Evolutionary conservation across 2,113 vertebrate genomes (phyloP), one percentile per base, ranked within the genome.

Genomic region (Gasterosteus nipponicus): DNA sequence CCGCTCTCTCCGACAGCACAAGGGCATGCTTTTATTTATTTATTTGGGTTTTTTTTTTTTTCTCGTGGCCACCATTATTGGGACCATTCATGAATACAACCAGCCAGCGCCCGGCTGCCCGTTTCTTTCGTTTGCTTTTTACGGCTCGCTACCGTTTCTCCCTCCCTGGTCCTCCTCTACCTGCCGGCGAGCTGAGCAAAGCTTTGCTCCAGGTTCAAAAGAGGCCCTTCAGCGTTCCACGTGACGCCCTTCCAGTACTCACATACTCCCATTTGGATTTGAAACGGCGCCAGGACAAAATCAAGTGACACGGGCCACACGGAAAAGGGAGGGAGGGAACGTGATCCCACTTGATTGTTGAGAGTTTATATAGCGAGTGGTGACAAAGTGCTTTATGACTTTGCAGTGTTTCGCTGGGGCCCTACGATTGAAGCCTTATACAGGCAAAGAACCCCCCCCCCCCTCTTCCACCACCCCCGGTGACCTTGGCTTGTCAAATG

Each of bases 301-400:
- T 89, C 82, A 87, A 90, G 87, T 85, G 89, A 89, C 83, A 85
- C 79, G 59, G 70, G 85, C 89, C 88, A 89, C 83, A 83, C 86
- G 81, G 83, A 84, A 26, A 81, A 51, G 74, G 82, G 75, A 68
- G 81, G 86, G 58, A 72, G 86, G 86, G 87, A 91, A 92, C 82
- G 83, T 83, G 88, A 94, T 92, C 85, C 90, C 87, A 86, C 86
- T 89, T 90, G 86, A 93, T 91, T 92, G 93, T 93, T 86, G 86
- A 92, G 90, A 89, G 91, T 93, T 94, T 93, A 92, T 93, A 90
- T 92, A 93, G 92, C 85, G 76, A 90, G 92, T 81, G 90, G 92
- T 91, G 92, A 94, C 92, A 93, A 94, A 92, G 92, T 93, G 89
- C 89, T 95, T 95, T 91, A 94, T 90, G 90, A 91, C 89, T 88